Percentiles rank a stretch among this genome's conserved stretches.
phyloP scores from a whole-genome alignment of 2,888 invertebrate species.

The Mamestra brassicae region DNA sequence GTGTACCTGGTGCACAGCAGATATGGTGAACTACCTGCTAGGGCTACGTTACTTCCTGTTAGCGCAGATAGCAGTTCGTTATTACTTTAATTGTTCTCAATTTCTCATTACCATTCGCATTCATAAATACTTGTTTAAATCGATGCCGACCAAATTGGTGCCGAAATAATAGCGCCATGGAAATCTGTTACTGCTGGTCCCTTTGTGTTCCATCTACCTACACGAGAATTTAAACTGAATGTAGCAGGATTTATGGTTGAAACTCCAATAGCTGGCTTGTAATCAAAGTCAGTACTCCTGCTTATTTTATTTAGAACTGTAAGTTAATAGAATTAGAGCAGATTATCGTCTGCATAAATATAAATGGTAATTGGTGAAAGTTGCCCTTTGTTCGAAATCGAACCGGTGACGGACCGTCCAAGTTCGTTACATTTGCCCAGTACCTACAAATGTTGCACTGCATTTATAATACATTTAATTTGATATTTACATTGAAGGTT shows the following conservation, averaged over 20 bases:
- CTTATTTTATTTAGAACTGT: conserved; percentile 25
- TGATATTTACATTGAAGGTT: conserved; percentile 36
- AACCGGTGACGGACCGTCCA: conserved; percentile 42
- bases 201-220: conserved; percentile 23
- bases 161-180: conserved; percentile 48
- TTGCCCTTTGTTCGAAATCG: conserved; percentile 56
- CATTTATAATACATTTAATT: conserved; percentile 36
- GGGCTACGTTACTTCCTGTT: not conserved
- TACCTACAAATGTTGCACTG: conserved; percentile 23
- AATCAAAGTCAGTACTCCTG: conserved; percentile 12
- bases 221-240: conserved; percentile 22
- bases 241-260: rapidly evolving
- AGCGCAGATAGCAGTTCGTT: not conserved
- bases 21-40: too few relatives aligned
- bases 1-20: too few relatives aligned
- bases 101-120: conserved; percentile 21
- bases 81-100: conserved; percentile 16
- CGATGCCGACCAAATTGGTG: conserved; percentile 37
- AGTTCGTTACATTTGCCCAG: conserved; percentile 31
- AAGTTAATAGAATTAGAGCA: not conserved
- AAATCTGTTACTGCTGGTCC: conserved; percentile 39
- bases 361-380: conserved; percentile 55
- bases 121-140: conserved; percentile 39
- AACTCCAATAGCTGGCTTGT: not conserved
- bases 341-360: conserved; percentile 10